Evolutionary conservation across 2,113 vertebrate genomes (phyloP).

Genomic region (Oxygymnocypris stewartii): DNA sequence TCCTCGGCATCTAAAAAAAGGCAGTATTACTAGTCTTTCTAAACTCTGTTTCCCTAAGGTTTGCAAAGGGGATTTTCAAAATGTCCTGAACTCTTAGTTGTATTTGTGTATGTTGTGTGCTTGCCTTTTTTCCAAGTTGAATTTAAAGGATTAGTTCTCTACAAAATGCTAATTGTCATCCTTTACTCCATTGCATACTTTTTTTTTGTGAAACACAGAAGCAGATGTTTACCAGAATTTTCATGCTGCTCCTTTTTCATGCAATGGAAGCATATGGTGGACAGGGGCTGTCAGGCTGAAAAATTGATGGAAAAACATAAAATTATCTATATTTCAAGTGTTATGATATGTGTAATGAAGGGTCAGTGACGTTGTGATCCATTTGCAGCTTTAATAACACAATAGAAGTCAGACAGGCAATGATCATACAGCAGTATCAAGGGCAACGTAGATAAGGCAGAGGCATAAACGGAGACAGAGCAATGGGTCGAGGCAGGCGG

Average conservation of each 20-base stretch:
- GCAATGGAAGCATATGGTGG: background rate
- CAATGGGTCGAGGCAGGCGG: too few species aligned
- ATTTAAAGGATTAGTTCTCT: background rate
- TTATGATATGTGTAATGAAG: too few species aligned
- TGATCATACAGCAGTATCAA: too few species aligned
- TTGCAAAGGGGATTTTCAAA: background rate
- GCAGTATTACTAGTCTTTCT: constrained; percentile 7
- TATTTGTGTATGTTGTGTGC: background rate
- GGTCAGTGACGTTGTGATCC: too few species aligned
- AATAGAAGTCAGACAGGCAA: too few species aligned
- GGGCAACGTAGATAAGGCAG: too few species aligned
- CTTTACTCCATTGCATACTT: background rate
- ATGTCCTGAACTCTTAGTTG: background rate
- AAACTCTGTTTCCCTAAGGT: background rate
- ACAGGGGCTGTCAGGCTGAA: background rate
- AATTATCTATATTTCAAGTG: background rate
- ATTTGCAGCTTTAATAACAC: too few species aligned
- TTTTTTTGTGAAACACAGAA: background rate
- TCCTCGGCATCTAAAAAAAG: background rate
- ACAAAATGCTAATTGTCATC: background rate
- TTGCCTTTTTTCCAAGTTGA: background rate
- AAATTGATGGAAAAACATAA: background rate
- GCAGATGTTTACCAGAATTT: background rate
- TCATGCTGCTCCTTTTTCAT: background rate
- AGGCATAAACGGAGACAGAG: too few species aligned